These are phyloP conservation scores for Vesta saturnalis DNA, from an alignment of 2,888 invertebrate genomes.

Conservation along the genomic window DNA sequence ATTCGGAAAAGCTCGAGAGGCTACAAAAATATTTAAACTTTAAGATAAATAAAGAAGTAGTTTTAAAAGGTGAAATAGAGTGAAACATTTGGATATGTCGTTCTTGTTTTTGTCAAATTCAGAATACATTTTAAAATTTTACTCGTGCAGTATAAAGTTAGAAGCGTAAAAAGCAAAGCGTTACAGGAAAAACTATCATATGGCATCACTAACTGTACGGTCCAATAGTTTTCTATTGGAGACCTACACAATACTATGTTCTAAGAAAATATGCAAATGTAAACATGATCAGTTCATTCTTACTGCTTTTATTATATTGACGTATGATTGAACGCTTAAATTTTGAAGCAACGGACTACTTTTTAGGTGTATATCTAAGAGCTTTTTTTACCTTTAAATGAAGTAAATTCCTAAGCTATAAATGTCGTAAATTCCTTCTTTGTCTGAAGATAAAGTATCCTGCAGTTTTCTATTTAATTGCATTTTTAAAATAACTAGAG, in stretches of 20 bases:
- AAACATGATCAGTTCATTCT: no score
- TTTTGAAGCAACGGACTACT: no score
- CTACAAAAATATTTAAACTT: background rate
- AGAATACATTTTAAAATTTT: background rate
- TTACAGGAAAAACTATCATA: background rate
- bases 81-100: constrained; percentile 6
- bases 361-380: no score
- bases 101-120: no score
- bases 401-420: constrained; percentile 6
- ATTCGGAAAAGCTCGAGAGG: constrained; percentile 11
- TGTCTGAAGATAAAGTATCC: constrained; percentile 9
- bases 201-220: background rate
- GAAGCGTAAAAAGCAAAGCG: background rate
- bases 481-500: constrained; percentile 6
- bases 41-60: constrained; percentile 17
- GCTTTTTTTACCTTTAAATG: background rate
- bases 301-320: no score
- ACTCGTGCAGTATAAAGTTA: background rate
- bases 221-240: background rate
- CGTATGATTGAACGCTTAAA: background rate
- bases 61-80: constrained; percentile 20
- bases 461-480: background rate
- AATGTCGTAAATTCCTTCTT: constrained; percentile 16
- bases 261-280: background rate
- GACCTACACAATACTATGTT: background rate